phyloP scores from a whole-genome alignment of 2,797 vertebrate species.

The Sebastolobus alascanus region DNA sequence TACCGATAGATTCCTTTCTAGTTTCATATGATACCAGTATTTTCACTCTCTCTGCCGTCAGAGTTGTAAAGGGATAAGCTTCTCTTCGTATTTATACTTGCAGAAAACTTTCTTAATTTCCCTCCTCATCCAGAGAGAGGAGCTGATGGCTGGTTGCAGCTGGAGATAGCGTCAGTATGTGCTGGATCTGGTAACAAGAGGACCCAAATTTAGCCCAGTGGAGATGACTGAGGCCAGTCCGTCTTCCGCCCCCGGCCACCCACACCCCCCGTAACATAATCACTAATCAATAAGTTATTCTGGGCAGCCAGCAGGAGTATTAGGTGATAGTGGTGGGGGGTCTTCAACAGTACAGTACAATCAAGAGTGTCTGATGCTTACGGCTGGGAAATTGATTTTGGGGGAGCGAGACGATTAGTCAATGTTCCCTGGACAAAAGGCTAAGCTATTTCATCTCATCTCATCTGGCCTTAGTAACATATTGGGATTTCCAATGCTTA shows the following conservation, averaged over 20 bases:
- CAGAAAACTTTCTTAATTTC: slow-evolving; percentile 18
- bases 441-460: slow-evolving; percentile 86
- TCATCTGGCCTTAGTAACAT: slow-evolving; percentile 84
- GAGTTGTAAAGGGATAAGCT: neutral
- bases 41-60: no score
- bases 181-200: slow-evolving; percentile 78
- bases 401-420: slow-evolving; percentile 82
- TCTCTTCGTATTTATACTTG: neutral
- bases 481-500: slow-evolving; percentile 84
- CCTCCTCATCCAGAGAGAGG: slow-evolving; percentile 29
- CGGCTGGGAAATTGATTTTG: slow-evolving; percentile 84
- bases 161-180: slow-evolving; percentile 64
- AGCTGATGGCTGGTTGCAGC: slow-evolving; percentile 61
- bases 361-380: slow-evolving; percentile 82
- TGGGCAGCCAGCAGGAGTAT: slow-evolving; percentile 76
- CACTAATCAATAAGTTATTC: slow-evolving; percentile 81
- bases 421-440: slow-evolving; percentile 85
- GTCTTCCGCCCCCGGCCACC: slow-evolving; percentile 78
- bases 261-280: slow-evolving; percentile 83
- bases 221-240: slow-evolving; percentile 80
- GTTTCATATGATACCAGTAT: no score
- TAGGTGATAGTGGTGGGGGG: slow-evolving; percentile 78
- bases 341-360: slow-evolving; percentile 84
- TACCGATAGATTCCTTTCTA: no score
- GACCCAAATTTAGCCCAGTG: slow-evolving; percentile 79